These are phyloP conservation scores for Caenorhabditis brenneri DNA, from an alignment of 1,140 invertebrate genomes.

Conservation along the genomic window DNA sequence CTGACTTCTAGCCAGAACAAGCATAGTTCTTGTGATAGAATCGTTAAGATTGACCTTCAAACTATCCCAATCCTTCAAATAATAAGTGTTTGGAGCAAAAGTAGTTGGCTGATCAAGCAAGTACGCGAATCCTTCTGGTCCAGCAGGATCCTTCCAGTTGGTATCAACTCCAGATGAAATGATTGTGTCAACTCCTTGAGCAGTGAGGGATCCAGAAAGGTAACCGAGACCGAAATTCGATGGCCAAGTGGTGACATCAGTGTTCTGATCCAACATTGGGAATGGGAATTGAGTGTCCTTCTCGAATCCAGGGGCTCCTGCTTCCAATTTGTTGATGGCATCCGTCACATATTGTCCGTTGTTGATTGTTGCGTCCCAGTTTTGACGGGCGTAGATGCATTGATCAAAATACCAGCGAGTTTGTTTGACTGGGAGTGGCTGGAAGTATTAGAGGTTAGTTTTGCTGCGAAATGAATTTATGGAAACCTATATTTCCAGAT, in stretches of 20 bases:
- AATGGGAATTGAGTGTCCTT: constrained; percentile 42
- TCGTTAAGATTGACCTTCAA: constrained; percentile 29
- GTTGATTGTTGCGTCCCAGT: constrained; percentile 39
- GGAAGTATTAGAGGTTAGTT: constrained; percentile 8
- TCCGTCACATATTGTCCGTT: constrained; percentile 23
- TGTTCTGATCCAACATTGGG: constrained; percentile 54
- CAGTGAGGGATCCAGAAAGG: constrained; percentile 53
- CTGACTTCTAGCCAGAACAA: constrained; percentile 45
- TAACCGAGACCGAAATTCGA: constrained; percentile 13
- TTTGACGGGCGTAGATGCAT: constrained; percentile 45
- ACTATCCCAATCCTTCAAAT: constrained; percentile 55
- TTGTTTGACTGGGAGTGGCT: constrained; percentile 52
- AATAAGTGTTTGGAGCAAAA: constrained; percentile 46
- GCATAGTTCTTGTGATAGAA: constrained; percentile 32
- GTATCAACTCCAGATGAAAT: constrained; percentile 58
- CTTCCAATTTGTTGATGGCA: background rate
- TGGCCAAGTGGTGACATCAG: constrained; percentile 30
- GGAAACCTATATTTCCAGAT: too few relatives aligned
- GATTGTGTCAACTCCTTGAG: constrained; percentile 54
- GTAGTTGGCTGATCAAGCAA: constrained; percentile 59
- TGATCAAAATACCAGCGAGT: constrained; percentile 49
- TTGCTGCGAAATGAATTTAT: background rate
- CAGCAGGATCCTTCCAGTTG: constrained; percentile 62
- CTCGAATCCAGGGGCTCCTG: constrained; percentile 1
- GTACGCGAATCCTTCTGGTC: constrained; percentile 52